phyloP scores from a whole-genome alignment of 2,888 invertebrate genomes.

The Sinelater perroti region DNA sequence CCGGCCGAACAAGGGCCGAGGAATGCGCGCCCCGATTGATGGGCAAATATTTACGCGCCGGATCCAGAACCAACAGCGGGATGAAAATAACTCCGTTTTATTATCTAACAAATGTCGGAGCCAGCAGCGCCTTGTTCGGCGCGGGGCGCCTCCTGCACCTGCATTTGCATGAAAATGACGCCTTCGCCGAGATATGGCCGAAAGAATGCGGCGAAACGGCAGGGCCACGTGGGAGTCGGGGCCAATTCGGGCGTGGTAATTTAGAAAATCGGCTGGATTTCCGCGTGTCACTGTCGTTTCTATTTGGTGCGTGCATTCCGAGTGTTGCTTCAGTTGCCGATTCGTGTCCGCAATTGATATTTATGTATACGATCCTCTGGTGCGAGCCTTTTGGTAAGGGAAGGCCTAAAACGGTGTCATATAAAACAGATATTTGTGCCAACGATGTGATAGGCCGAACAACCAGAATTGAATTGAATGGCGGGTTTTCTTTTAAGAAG shows the following conservation, averaged over 20 bases:
- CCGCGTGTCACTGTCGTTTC: conserved; percentile 5
- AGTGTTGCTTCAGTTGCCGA: too few species aligned
- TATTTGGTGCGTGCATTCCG: too few species aligned
- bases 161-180: conserved; percentile 18
- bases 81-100: conserved; percentile 40
- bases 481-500: too few species aligned
- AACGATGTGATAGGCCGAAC: too few species aligned
- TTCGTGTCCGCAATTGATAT: too few species aligned
- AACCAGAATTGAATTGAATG: too few species aligned
- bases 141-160: conserved; percentile 5
- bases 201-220: conserved; percentile 16
- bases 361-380: too few species aligned
- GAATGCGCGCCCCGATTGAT: conserved; percentile 40
- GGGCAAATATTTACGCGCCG: conserved; percentile 43
- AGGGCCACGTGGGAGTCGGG: conserved; percentile 4
- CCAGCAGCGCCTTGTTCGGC: conserved; percentile 9
- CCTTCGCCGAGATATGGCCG: conserved; percentile 8
- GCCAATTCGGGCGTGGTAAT: not conserved
- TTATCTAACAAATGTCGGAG: conserved; percentile 34
- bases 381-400: too few species aligned
- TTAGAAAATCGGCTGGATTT: conserved; percentile 3
- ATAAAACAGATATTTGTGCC: too few species aligned
- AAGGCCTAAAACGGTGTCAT: not conserved
- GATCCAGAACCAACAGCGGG: conserved; percentile 37
- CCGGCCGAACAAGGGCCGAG: conserved; percentile 32